Evolutionary conservation across 1,140 invertebrate genomes (phyloP).

Genomic region (Euwallacea similis): DNA sequence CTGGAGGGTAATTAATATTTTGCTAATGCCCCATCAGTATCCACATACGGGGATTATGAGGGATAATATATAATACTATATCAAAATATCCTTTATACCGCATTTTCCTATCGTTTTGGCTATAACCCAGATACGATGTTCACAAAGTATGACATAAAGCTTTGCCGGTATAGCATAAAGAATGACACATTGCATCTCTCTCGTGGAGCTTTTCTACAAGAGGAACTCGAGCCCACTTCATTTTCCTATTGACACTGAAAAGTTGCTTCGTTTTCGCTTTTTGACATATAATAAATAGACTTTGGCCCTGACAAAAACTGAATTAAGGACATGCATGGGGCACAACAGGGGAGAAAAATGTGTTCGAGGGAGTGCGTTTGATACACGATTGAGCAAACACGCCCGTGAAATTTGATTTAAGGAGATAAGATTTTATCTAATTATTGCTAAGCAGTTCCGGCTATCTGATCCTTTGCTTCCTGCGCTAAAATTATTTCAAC

Average conservation of each 20-base stretch:
- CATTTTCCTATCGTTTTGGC: conserved; percentile 12
- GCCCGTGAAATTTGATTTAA: conserved; percentile 9
- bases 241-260: conserved; percentile 36
- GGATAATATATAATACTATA: too few species aligned
- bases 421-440: neutral
- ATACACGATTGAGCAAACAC: conserved; percentile 26
- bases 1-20: too few species aligned
- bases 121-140: conserved; percentile 6
- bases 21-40: too few species aligned
- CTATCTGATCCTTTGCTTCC: neutral
- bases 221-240: conserved; percentile 31
- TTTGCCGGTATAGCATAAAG: conserved; percentile 18
- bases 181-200: conserved; percentile 32
- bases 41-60: too few species aligned
- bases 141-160: conserved; percentile 24
- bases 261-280: conserved; percentile 32
- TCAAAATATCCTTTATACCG: neutral
- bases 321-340: conserved; percentile 29
- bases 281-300: conserved; percentile 36
- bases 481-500: too few species aligned
- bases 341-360: conserved; percentile 31
- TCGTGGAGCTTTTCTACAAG: conserved; percentile 13
- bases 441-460: neutral
- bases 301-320: conserved; percentile 36
- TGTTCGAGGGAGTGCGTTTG: conserved; percentile 20